Evolutionary conservation across 2,113 vertebrate species (phyloP), one percentile per base, ranked within the genome.

Genomic region (Xiphophorus hellerii): DNA sequence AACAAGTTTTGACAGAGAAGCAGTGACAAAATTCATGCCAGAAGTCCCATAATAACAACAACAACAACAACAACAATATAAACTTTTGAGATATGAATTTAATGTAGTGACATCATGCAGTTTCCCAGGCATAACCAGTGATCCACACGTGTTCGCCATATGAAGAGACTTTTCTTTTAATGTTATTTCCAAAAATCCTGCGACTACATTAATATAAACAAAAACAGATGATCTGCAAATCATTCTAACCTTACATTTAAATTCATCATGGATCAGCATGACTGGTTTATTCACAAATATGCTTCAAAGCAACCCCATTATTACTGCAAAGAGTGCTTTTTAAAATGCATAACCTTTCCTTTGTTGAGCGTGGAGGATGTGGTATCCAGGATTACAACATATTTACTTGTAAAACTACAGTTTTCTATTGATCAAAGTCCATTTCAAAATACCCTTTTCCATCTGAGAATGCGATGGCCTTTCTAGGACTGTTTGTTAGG

Each of bases 1-100:
- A 3, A 73, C 54, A 67, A 31, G 64, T 78, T 51, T 78, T 35
- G 69, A 62, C 54, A 67, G 1, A 62, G 42, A 73, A 62, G 63
- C 30, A 63, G 29, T 11, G 39, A 51, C 68, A 20, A 25, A n/a
- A 14, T 42, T 30, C 31, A 28, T 37, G 25, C 25, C 69, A 61
- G 30, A n/a, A 60, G 27, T 31, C 22, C 54, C 31, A 15, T 60
- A 51, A 51, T 51, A 60, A 58, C 14, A 33, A 69, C 13, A 39
- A 39, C 12, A 42, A 42, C 14, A 42, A 39, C 11, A 10, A 39
- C 12, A 39, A 37, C 9, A 35, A 39, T 30, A 51, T 37, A 37
- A 37, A 37, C 35, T 11, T 37, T 37, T 37, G 35, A 37, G 6
- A 27, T 27, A 29, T 10, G 10, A 61, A 17, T 37, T 37, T 11